A percentile compares a stretch with the other conserved stretches of the same genome.
Evolutionary conservation across 2,888 invertebrate genomes (phyloP).

Genomic region (Ichneumoninae sp.): DNA sequence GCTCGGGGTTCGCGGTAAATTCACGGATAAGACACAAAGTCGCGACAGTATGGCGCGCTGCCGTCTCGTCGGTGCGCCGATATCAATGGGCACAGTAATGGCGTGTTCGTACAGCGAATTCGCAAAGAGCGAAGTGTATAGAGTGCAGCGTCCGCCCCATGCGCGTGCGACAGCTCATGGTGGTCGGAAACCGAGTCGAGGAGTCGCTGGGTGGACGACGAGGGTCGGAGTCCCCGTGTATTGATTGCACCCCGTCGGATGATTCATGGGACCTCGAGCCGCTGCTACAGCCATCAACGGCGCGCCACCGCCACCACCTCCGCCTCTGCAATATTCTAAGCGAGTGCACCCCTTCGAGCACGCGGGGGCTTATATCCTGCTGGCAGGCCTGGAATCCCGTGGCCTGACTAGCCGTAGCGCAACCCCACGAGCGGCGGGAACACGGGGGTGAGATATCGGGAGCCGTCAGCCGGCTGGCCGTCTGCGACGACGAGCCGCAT

Average conservation of each 20-base stretch:
- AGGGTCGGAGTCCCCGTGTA: constrained; percentile 79
- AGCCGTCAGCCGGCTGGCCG: constrained; percentile 60
- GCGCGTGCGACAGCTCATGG: constrained; percentile 68
- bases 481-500: constrained; percentile 57
- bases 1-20: constrained; percentile 33
- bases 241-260: constrained; percentile 81
- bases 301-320: constrained; percentile 72
- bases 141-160: constrained; percentile 21
- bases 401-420: constrained; percentile 4
- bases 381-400: constrained; percentile 10
- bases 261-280: constrained; percentile 80
- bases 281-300: constrained; percentile 44
- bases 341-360: constrained; percentile 71
- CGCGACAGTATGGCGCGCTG: constrained; percentile 59
- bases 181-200: constrained; percentile 69
- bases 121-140: constrained; percentile 8
- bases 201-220: constrained; percentile 67
- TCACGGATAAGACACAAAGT: constrained; percentile 54
- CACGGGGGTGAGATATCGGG: constrained; percentile 56
- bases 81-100: constrained; percentile 9
- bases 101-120: constrained; percentile 37
- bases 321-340: constrained; percentile 76
- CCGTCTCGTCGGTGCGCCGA: constrained; percentile 8
- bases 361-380: constrained; percentile 49
- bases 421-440: constrained; percentile 15